phyloP scores from a whole-genome alignment of 2,113 vertebrate species.

The Ahaetulla prasina region DNA sequence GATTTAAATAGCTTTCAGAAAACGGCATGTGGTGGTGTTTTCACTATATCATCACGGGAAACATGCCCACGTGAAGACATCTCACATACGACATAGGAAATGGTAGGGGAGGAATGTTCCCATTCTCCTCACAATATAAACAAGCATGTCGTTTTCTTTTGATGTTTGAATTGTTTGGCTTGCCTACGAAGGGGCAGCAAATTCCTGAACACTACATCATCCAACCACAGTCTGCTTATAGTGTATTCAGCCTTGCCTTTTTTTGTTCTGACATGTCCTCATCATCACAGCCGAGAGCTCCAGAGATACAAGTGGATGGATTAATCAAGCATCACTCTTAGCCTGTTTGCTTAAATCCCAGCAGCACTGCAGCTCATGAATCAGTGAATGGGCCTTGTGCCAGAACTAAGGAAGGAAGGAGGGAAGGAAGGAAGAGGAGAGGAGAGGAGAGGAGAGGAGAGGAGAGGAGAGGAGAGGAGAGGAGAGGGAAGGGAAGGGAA shows the following conservation, averaged over 20 bases:
- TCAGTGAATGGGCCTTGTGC: neutral
- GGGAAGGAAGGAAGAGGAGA: too few relatives aligned
- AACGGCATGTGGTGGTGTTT: conserved; percentile 22
- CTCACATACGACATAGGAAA: conserved; percentile 14
- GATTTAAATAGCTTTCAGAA: conserved; percentile 46
- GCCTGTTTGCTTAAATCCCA: neutral
- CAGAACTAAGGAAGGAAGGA: neutral
- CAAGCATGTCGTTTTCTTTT: conserved; percentile 5
- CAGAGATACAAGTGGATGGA: neutral
- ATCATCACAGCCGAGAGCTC: neutral
- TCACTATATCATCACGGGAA: conserved; percentile 41
- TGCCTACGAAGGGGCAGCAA: conserved; percentile 10
- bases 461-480: neutral
- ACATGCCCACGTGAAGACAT: neutral
- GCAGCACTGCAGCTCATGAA: neutral
- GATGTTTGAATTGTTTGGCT: neutral
- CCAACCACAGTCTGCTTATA: neutral
- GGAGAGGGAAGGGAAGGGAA: too few relatives aligned
- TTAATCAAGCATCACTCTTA: neutral
- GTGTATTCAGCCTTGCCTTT: neutral
- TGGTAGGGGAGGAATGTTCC: conserved; percentile 11
- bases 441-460: too few relatives aligned
- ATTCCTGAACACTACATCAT: neutral
- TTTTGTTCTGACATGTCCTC: neutral
- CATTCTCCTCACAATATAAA: neutral